Conservation (phyloP, 1,140 invertebrate genomes). For the Callitettix versicolor region DNA sequence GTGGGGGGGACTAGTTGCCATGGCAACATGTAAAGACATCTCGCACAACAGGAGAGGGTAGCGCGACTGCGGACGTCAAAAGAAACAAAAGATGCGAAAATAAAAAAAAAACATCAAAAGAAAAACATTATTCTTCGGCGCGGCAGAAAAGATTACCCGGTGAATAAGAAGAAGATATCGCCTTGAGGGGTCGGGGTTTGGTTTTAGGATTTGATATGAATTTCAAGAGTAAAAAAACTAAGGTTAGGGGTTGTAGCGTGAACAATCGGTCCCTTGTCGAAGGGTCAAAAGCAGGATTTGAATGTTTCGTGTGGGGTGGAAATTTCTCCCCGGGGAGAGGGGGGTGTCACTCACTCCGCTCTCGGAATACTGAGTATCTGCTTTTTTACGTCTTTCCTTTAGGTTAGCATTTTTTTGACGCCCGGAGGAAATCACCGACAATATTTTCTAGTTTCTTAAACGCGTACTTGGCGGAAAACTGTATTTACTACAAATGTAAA, state of each 20-base stretch:
- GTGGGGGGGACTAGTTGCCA: neutral
- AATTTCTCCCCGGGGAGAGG: neutral
- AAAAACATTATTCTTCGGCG: conserved; percentile 4
- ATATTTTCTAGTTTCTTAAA: too few species aligned
- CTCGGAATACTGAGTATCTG: neutral
- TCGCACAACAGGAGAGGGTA: neutral
- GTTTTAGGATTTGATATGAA: conserved; percentile 15
- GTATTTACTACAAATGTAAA: too few species aligned
- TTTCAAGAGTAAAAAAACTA: conserved; percentile 13
- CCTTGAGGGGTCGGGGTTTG: neutral
- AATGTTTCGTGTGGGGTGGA: conserved; percentile 3
- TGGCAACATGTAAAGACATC: conserved; percentile 15
- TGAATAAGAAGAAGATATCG: too few species aligned
- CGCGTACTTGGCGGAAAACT: too few species aligned
- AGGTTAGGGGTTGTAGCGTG: conserved; percentile 12
- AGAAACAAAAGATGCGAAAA: conserved; percentile 8
- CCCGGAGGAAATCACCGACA: too few species aligned
- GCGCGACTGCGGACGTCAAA: neutral
- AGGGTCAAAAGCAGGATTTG: conserved; percentile 12
- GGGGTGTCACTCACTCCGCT: conserved; percentile 9
- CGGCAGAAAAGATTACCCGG: neutral
- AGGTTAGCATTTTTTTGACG: too few species aligned
- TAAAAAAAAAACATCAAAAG: conserved; percentile 12
- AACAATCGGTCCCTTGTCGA: conserved; percentile 11
- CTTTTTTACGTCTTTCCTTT: too few species aligned